Conservation (phyloP, 2,888 invertebrate genomes). For the Agapetus fuscipes region DNA sequence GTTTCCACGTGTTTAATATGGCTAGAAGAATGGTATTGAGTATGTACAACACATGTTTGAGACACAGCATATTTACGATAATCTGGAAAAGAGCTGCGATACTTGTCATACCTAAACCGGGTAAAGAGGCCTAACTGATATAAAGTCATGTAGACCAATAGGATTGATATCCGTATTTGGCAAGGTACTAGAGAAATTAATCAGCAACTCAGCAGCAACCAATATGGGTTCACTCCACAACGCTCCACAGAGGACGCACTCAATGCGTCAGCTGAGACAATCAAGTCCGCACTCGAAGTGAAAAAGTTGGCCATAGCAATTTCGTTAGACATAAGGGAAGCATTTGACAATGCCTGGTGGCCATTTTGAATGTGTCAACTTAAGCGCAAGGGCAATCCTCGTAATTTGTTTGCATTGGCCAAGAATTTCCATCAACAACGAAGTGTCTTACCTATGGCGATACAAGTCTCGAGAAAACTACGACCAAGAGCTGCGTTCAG, state of each 20-base stretch:
- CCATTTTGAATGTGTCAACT: conserved; percentile 1
- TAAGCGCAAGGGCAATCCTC: background rate
- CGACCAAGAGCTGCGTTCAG: conserved; percentile 3
- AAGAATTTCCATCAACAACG: conserved; percentile 1
- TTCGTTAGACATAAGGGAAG: background rate
- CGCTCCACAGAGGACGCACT: background rate
- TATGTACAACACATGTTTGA: conserved; percentile 2
- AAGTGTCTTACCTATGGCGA: background rate
- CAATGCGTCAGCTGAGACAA: background rate
- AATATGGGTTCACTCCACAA: no score
- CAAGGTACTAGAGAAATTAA: no score
- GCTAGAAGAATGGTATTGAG: background rate
- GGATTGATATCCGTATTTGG: no score
- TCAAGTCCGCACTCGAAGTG: background rate
- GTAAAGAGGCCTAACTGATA: no score
- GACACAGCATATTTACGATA: background rate
- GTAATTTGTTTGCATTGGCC: background rate
- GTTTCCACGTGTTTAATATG: conserved; percentile 1
- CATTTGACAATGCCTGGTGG: no score
- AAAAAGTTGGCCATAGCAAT: background rate
- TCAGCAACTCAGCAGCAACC: no score
- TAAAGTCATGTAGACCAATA: no score
- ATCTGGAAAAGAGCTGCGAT: background rate
- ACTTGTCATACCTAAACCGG: no score
- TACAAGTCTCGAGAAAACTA: conserved; percentile 1